Conservation (phyloP, 2,888 invertebrate species). For the Megastigmus dorsalis region DNA sequence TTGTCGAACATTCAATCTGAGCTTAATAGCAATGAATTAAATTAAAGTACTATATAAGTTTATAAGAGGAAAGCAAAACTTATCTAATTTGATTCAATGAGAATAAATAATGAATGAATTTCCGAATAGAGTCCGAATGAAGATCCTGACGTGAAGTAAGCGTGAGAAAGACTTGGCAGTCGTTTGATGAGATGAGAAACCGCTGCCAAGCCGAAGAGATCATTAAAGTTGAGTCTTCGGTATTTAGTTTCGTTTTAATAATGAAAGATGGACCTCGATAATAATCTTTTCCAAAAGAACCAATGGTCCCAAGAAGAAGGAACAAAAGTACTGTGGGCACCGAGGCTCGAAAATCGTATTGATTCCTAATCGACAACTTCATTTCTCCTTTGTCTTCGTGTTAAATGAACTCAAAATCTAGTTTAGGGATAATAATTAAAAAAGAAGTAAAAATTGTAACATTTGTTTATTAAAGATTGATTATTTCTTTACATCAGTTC, state of each 20-base stretch:
- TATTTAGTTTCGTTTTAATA: conserved; percentile 72
- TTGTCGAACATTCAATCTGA: no score
- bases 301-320: background rate
- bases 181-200: conserved; percentile 55
- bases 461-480: background rate
- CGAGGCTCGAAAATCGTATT: conserved; percentile 65
- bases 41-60: no score
- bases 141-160: background rate
- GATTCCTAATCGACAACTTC: conserved; percentile 71
- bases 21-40: no score
- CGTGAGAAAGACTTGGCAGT: conserved; percentile 31
- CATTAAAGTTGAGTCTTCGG: conserved; percentile 66
- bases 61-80: no score
- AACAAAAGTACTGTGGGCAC: background rate
- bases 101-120: no score
- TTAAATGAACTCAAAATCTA: conserved; percentile 67
- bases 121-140: no score
- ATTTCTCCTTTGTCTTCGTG: conserved; percentile 63
- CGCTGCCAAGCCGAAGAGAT: conserved; percentile 60
- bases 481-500: background rate
- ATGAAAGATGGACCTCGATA: conserved; percentile 68
- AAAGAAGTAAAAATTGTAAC: background rate
- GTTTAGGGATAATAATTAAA: conserved; percentile 57
- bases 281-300: conserved; percentile 28
- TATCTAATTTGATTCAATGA: no score